phyloP scores from a whole-genome alignment of 2,113 vertebrate species.

The Piliocolobus tephrosceles region DNA sequence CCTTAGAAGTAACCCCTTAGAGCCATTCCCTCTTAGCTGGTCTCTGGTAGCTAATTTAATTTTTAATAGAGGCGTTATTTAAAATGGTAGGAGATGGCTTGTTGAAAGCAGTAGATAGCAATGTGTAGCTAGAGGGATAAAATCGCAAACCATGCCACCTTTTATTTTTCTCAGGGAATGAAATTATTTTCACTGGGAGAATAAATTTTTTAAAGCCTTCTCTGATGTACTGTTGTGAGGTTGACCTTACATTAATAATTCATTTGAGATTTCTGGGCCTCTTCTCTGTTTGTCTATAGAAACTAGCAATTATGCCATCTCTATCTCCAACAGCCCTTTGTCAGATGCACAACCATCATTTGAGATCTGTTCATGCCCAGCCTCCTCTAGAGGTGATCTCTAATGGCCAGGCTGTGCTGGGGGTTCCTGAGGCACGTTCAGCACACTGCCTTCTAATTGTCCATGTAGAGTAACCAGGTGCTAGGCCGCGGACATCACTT shows the following conservation, averaged over 20 bases:
- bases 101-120: not conserved
- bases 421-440: fast-evolving
- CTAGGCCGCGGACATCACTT: not conserved
- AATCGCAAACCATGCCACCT: not conserved
- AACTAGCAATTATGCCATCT: not conserved
- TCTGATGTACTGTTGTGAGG: not conserved
- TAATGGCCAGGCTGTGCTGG: not conserved
- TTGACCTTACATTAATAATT: not conserved
- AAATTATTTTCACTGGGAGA: slow-evolving; percentile 63
- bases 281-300: not conserved
- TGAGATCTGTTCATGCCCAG: not conserved
- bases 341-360: not conserved
- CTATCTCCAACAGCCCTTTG: not conserved
- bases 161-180: slow-evolving; percentile 30
- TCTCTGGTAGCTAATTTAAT: slow-evolving; percentile 42
- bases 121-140: not conserved
- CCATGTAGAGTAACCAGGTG: not conserved
- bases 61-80: slow-evolving; percentile 64
- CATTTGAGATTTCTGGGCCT: not conserved
- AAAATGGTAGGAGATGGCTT: slow-evolving; percentile 63
- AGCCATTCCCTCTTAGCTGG: not conserved
- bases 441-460: fast-evolving
- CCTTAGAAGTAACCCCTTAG: slow-evolving; percentile 9
- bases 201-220: fast-evolving
- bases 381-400: not conserved